Conservation (phyloP, 2,797 vertebrate genomes). For the Phoebastria nigripes region DNA sequence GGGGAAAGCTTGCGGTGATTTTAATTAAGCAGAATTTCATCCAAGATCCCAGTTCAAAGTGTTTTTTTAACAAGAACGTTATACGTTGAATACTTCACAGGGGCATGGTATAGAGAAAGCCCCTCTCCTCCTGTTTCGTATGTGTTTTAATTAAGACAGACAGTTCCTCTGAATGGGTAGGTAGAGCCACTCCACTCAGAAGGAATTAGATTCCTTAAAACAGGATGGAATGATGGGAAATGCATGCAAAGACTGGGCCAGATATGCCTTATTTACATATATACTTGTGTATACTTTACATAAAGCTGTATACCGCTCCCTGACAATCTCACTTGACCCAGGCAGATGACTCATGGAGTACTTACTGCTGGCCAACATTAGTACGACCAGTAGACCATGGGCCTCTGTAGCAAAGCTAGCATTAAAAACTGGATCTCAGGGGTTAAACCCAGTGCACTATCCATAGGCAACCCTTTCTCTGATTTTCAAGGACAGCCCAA, state of each 20-base stretch:
- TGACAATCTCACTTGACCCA: not conserved
- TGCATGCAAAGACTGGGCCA: not conserved
- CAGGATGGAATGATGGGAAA: not conserved
- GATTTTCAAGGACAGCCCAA: not conserved
- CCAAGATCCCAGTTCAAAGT: not conserved
- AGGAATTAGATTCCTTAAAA: not conserved
- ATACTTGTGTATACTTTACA: not conserved
- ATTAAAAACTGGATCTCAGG: not conserved
- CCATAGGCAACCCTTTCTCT: not conserved
- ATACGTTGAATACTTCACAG: not conserved
- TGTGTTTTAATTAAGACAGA: not conserved
- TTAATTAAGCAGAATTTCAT: not conserved
- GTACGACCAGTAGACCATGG: not conserved
- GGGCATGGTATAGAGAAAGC: not conserved
- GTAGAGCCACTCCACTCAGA: not conserved
- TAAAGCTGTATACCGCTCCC: not conserved
- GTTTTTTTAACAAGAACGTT: not conserved
- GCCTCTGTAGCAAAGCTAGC: not conserved
- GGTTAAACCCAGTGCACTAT: not conserved
- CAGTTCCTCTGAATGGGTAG: not conserved
- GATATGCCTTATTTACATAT: not conserved
- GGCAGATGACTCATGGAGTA: not conserved
- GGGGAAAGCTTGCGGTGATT: not conserved
- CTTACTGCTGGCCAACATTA: not conserved
- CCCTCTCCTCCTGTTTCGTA: not conserved